Evolutionary conservation across 2,113 vertebrate genomes (phyloP).

Genomic region (Sebastes schlegelii): DNA sequence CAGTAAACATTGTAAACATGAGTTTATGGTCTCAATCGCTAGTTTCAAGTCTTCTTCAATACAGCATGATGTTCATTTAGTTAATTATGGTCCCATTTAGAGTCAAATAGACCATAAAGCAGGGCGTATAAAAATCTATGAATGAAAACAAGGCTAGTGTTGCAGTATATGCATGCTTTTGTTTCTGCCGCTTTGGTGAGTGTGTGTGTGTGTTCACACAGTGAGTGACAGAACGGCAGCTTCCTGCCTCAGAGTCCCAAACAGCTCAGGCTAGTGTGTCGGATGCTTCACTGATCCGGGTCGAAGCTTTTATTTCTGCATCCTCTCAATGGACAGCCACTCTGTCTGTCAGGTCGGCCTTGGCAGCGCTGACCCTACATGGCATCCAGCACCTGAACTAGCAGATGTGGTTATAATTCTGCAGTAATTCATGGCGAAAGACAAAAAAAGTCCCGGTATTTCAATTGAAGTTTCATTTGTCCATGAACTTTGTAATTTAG

Average conservation of each 20-base stretch:
- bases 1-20: too few species aligned
- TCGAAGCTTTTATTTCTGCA: conserved; percentile 76
- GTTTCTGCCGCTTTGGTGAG: conserved; percentile 16
- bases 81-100: too few species aligned
- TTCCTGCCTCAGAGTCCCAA: conserved; percentile 65
- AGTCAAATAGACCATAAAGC: too few species aligned
- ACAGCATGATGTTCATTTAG: too few species aligned
- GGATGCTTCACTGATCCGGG: conserved; percentile 79
- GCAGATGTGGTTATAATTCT: conserved; percentile 17
- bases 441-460: neutral
- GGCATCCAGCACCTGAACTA: conserved; percentile 48
- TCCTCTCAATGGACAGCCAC: conserved; percentile 56
- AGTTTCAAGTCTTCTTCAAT: too few species aligned
- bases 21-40: too few species aligned
- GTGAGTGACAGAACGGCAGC: conserved; percentile 72
- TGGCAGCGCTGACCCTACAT: conserved; percentile 55
- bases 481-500: neutral
- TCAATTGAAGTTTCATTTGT: neutral
- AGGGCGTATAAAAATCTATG: neutral
- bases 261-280: conserved; percentile 69
- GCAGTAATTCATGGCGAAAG: conserved; percentile 5
- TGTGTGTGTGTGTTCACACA: conserved; percentile 18
- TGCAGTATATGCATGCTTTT: conserved; percentile 27
- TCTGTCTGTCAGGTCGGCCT: conserved; percentile 66
- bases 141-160: neutral